A percentile compares a stretch with the other conserved stretches of the same genome.
Conservation (phyloP, 2,113 vertebrate genomes). For the Murina feae region DNA sequence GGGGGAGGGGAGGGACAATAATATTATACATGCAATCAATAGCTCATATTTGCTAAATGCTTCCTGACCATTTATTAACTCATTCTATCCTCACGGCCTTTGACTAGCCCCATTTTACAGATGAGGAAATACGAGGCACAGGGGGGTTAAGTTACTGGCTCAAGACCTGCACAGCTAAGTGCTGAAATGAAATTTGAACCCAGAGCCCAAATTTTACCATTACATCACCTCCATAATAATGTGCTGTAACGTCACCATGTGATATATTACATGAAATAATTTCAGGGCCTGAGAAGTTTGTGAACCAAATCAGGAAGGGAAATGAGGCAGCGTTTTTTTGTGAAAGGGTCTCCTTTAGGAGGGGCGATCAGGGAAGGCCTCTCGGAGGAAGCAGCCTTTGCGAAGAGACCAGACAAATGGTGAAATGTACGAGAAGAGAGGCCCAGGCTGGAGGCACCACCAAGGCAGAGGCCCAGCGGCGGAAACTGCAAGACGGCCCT, state of each 20-base stretch:
- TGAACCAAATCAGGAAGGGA: not conserved
- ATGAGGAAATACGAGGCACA: not conserved
- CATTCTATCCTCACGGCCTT: not conserved
- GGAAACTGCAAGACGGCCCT: not conserved
- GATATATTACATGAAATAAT: not conserved
- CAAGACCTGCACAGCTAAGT: not conserved
- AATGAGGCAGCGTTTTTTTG: not conserved
- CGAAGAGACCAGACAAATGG: not conserved
- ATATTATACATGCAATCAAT: not conserved
- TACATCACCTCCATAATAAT: not conserved
- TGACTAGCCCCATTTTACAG: not conserved
- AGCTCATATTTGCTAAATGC: not conserved
- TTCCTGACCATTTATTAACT: not conserved
- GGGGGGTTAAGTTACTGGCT: not conserved
- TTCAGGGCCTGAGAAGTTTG: not conserved
- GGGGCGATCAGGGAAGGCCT: not conserved
- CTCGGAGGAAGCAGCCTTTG: not conserved
- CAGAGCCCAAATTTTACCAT: not conserved
- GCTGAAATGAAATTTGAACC: not conserved
- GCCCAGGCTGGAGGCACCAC: not conserved
- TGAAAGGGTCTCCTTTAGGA: not conserved
- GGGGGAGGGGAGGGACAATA: fast-evolving
- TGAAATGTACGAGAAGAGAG: not conserved
- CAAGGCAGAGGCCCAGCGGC: not conserved
- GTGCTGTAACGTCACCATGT: not conserved